Evolutionary conservation across 2,797 vertebrate genomes (phyloP).

Genomic region (Carapus acus): DNA sequence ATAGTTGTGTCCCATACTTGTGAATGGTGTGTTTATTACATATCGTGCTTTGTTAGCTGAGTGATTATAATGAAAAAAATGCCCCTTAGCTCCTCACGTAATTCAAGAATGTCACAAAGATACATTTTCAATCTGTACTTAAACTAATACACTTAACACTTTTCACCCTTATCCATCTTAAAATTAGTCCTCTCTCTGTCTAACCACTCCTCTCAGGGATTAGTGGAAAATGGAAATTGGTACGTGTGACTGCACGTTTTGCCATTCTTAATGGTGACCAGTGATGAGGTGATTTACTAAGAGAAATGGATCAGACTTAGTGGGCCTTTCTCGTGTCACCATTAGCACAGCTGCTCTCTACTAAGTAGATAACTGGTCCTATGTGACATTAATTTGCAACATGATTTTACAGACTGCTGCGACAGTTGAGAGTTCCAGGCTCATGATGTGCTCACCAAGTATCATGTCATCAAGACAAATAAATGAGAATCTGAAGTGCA

Average conservation of each 20-base stretch:
- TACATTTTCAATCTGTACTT: constrained; percentile 9
- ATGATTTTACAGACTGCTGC: too few species aligned
- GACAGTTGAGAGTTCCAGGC: too few species aligned
- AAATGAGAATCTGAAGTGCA: too few species aligned
- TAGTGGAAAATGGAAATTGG: constrained; percentile 12
- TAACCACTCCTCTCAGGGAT: constrained; percentile 19
- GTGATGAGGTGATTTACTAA: constrained; percentile 60
- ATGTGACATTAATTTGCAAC: too few species aligned
- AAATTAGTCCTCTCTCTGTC: constrained; percentile 24
- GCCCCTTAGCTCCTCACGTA: constrained; percentile 29
- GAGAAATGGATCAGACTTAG: constrained; percentile 73
- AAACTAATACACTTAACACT: constrained; percentile 25
- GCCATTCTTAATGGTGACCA: constrained; percentile 35
- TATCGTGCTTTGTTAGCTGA: constrained; percentile 19
- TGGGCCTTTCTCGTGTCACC: constrained; percentile 56
- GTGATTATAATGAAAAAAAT: constrained; percentile 24
- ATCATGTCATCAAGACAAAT: too few species aligned
- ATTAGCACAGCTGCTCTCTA: too few species aligned
- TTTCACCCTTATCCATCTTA: constrained; percentile 3
- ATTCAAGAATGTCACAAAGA: constrained; percentile 31
- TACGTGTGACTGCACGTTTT: constrained; percentile 11
- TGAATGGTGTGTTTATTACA: constrained; percentile 2
- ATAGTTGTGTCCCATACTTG: too few species aligned
- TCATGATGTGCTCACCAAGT: too few species aligned
- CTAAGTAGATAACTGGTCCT: too few species aligned